Evolutionary conservation across 2,113 vertebrate species (phyloP), one percentile per base, ranked within the genome.

Genomic region (Psilopogon haemacephalus): DNA sequence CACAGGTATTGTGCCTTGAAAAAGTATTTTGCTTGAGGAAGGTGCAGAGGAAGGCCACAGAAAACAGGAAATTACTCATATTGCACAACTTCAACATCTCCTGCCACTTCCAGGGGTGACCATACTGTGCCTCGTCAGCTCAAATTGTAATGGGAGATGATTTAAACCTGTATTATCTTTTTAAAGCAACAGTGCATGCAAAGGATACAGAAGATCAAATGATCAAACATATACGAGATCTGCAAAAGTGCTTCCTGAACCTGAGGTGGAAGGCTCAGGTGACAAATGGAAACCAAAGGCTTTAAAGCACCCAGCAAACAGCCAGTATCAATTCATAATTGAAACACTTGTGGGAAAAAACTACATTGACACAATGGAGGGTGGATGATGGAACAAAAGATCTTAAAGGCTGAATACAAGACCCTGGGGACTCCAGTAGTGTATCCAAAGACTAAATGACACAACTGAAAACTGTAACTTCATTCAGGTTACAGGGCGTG

Each of bases 381-480:
- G 88, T 3, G 12, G 40, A 60, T 60, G 90, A 91, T 63, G 56
- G 56, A 94, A 94, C 62, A 80, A 90, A 88, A 86, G 92, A 88
- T 90, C 84, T 89, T 89, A 85, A 71, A 85, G 73, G 18, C 23
- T 64, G 85, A 93, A 88, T 81, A 94, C 54, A 94, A 87, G 74
- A 54, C 81, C 70, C 17, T 62, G 78, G 74, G 80, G 88, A 81
- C 83, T 78, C 65, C 12, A 58, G 62, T 33, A 81, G 63, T 71
- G 70, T 87, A 73, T 79, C 52, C 73, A 78, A 90, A 96, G 88
- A 68, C 60, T 90, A 60, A 75, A 75, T 38, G 81, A 76, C 73
- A 77, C 75, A 93, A 89, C 85, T 84, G 52, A 88, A 94, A 84
- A 82, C 79, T 71, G 67, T 90, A 93, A 88, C 72, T 96, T 81